Evolutionary conservation across 2,113 vertebrate species (phyloP), one percentile per base, ranked within the genome.

Genomic region (Stercorarius parasiticus): DNA sequence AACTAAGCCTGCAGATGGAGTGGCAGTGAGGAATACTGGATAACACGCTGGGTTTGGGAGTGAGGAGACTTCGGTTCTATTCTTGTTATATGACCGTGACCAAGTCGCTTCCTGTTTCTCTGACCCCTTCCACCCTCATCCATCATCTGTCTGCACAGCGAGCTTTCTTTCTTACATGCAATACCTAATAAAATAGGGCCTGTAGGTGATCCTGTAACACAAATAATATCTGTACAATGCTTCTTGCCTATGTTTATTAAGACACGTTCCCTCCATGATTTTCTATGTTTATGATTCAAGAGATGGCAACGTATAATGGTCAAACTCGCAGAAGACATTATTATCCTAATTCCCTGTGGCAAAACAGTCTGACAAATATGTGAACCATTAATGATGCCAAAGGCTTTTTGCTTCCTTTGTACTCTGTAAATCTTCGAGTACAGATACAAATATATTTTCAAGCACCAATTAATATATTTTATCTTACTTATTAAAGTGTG

Each of bases 61-160:
- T 11, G 49, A 78, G 90, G 49, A 87, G 43, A 61, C 52, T 74
- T 47, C 8, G 0, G 36, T 92, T 61, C 82, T 72, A 30, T 64
- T 88, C 74, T 76, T 52, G 21, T 91, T 96, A 3, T 32, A 26
- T 9, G 78, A 50, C 88, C 88, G 34, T 85, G 78, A 91, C 73
- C 90, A 77, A 92, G 45, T 29, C 0, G 8, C 53, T 93, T 93
- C 86, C 90, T 91, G 73, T 82, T 93, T 80, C 92, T 92, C 81
- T 93, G 92, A 85, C 62, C 87, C 67, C 25, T 85, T 94, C 70
- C 74, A 88, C 78, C 70, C 66, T 73, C 90, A 91, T 90, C 93
- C 71, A 85, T 94, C 90, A 61, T 49, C 45, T 73, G 67, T 53
- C 87, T 82, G 74, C 81, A 42, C 70, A 45, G 78, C 40, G 32